A percentile compares a stretch with the other conserved stretches of the same genome.
These are phyloP conservation scores for Nettapus auritus DNA, from an alignment of 2,113 vertebrate species.

Conservation along the genomic window DNA sequence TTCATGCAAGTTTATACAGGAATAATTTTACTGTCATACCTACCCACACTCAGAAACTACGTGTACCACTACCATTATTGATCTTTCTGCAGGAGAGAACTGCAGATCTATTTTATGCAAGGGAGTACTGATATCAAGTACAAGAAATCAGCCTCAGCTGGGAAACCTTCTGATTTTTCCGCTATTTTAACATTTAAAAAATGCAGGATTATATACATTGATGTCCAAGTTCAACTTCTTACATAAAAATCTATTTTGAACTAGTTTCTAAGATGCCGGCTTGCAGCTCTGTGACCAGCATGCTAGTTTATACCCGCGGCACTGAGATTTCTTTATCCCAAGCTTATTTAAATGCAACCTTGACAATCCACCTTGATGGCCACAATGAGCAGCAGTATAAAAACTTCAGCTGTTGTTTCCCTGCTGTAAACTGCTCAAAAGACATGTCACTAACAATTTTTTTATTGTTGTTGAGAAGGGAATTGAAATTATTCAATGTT, in stretches of 20 bases:
- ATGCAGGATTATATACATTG: neutral
- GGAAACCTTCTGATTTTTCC: neutral
- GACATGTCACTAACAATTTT: neutral
- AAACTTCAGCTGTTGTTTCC: neutral
- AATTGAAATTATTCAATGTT: neutral
- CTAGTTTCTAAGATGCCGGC: neutral
- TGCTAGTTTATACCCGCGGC: neutral
- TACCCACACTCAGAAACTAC: neutral
- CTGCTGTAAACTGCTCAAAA: neutral
- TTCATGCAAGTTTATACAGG: neutral
- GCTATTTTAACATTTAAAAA: neutral
- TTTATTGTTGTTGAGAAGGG: neutral
- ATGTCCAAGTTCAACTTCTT: neutral
- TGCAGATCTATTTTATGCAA: neutral
- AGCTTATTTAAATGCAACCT: neutral
- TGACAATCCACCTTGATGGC: neutral
- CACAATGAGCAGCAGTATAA: neutral
- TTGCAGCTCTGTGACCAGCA: neutral
- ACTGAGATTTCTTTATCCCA: neutral
- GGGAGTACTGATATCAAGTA: neutral
- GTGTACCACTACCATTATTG: neutral
- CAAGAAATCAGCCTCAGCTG: neutral
- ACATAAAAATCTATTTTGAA: neutral
- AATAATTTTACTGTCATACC: neutral
- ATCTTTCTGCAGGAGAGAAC: neutral